phyloP scores from a whole-genome alignment of 2,797 vertebrate genomes.

The Morus bassanus region DNA sequence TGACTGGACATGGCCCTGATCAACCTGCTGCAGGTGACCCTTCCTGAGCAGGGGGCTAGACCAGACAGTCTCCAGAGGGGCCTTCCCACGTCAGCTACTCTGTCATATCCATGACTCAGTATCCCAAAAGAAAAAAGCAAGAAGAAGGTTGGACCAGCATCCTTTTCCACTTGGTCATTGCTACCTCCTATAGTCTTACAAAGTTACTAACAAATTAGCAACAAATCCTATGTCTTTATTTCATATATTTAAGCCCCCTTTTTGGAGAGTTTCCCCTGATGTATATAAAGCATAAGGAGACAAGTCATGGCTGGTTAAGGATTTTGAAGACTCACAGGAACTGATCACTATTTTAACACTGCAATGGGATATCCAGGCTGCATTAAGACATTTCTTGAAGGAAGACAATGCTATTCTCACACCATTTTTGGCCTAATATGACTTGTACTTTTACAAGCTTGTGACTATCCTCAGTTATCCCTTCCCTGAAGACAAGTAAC shows the following conservation, averaged over 20 bases:
- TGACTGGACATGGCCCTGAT: background rate
- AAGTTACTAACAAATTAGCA: background rate
- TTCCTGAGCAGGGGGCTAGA: background rate
- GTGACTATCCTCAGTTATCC: background rate
- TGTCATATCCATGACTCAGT: background rate
- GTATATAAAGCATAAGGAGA: background rate
- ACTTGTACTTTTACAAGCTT: background rate
- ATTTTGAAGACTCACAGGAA: background rate
- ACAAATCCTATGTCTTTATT: background rate
- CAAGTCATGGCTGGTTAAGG: background rate
- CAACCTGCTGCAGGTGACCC: background rate
- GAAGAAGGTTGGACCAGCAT: background rate
- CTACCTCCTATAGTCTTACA: background rate
- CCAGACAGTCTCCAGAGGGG: background rate
- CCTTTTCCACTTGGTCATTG: background rate
- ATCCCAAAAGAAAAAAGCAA: background rate
- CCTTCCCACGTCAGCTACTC: background rate
- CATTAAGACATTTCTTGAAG: background rate
- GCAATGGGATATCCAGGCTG: rapidly evolving
- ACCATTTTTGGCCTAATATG: background rate
- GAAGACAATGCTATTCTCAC: background rate
- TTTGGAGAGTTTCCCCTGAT: background rate
- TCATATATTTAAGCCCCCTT: background rate
- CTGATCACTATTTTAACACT: background rate
- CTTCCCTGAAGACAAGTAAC: background rate